Conservation (phyloP, 2,888 invertebrate genomes). For the Oxystoma pomonae region DNA sequence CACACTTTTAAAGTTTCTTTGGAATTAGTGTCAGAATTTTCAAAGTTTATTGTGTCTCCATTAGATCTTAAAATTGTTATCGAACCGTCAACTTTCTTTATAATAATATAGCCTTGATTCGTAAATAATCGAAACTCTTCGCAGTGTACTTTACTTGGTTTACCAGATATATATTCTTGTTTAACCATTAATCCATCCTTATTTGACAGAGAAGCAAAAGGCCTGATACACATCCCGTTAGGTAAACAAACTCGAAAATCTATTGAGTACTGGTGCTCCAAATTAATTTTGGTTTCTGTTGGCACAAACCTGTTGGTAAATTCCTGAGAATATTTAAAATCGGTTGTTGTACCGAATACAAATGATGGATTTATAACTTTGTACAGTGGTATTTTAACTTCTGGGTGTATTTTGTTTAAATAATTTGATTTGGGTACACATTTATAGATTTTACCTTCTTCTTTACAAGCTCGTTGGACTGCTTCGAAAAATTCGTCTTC, state of each 20-base stretch:
- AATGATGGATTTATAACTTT: neutral
- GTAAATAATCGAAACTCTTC: conserved; percentile 36
- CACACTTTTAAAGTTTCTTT: conserved; percentile 20
- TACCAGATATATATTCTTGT: conserved; percentile 27
- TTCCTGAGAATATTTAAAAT: neutral
- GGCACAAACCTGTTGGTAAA: conserved; percentile 17
- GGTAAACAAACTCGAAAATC: conserved; percentile 33
- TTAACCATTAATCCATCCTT: conserved; percentile 28
- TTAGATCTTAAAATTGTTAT: conserved; percentile 32
- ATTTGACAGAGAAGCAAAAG: conserved; percentile 24
- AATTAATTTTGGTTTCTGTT: neutral
- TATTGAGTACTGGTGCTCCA: conserved; percentile 9
- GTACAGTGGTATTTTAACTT: conserved; percentile 23
- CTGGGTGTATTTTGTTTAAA: conserved; percentile 15
- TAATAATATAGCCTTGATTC: conserved; percentile 30
- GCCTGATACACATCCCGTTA: conserved; percentile 31
- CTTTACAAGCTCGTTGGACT: conserved; percentile 18
- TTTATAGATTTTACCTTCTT: conserved; percentile 29
- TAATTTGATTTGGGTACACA: conserved; percentile 24
- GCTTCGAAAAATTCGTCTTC: conserved; percentile 16
- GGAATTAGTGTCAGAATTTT: conserved; percentile 24
- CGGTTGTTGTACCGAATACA: neutral
- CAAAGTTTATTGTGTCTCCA: conserved; percentile 32
- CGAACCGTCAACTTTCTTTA: conserved; percentile 33
- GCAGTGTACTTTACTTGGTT: conserved; percentile 16